phyloP scores from a whole-genome alignment of 2,113 vertebrate species.

The Philantomba maxwellii region DNA sequence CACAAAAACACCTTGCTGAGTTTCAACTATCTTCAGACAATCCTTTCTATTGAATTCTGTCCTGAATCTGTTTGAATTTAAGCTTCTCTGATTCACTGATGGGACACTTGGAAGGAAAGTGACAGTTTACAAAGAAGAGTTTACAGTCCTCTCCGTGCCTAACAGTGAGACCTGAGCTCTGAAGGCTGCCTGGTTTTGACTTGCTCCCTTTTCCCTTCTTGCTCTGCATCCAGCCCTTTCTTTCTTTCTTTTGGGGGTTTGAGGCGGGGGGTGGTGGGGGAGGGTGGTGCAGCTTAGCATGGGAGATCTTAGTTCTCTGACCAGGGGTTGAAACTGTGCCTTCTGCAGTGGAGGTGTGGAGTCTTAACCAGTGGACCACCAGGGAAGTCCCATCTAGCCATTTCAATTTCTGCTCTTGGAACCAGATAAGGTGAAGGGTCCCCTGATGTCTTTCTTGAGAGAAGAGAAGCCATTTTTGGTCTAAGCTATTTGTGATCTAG shows the following conservation, averaged over 20 bases:
- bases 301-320: not conserved
- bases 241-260: not conserved
- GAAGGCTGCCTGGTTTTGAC: too few species aligned
- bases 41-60: not conserved
- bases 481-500: not conserved
- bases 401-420: not conserved
- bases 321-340: not conserved
- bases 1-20: not conserved
- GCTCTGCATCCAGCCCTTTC: not conserved
- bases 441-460: not conserved
- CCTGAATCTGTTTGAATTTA: not conserved
- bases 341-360: not conserved
- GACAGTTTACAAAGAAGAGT: not conserved
- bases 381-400: not conserved
- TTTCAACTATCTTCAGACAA: not conserved
- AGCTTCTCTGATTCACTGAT: not conserved
- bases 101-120: not conserved
- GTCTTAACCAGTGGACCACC: not conserved
- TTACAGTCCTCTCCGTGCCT: not conserved
- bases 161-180: not conserved
- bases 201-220: not conserved
- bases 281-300: not conserved
- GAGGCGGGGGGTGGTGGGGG: not conserved
- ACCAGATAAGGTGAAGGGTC: not conserved
- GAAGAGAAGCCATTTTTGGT: not conserved